Conservation (phyloP, 2,797 vertebrate genomes). For the Psittacula derbiana region DNA sequence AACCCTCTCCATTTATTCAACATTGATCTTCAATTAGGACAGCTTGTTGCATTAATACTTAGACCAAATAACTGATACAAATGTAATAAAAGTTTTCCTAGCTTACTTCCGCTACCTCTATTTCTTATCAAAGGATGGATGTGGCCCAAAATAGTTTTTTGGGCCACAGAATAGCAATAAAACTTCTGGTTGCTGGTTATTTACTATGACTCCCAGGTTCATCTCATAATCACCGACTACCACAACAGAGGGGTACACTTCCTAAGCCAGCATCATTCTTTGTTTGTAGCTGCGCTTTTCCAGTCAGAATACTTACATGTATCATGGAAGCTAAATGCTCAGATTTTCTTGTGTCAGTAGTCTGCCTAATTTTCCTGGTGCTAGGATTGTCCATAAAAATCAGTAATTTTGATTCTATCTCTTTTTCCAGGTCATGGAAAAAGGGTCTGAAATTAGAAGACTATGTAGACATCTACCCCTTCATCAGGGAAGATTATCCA, state of each 20-base stretch:
- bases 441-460: not conserved
- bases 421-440: not conserved
- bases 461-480: not conserved
- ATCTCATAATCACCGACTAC: not conserved
- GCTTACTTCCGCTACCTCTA: not conserved
- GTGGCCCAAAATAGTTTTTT: not conserved
- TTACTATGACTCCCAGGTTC: not conserved
- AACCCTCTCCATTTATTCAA: not conserved
- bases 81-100: not conserved
- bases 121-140: not conserved
- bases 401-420: not conserved
- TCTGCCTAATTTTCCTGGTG: not conserved
- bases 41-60: not conserved
- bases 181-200: accelerated
- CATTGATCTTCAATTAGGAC: not conserved
- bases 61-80: not conserved
- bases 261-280: not conserved
- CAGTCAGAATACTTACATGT: not conserved
- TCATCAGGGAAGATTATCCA: not conserved
- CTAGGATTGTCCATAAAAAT: not conserved
- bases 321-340: not conserved
- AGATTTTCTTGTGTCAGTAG: not conserved
- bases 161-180: not conserved
- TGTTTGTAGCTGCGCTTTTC: not conserved
- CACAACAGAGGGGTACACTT: not conserved